Evolutionary conservation across 2,113 vertebrate species (phyloP).

Genomic region (Sebastes fasciatus): DNA sequence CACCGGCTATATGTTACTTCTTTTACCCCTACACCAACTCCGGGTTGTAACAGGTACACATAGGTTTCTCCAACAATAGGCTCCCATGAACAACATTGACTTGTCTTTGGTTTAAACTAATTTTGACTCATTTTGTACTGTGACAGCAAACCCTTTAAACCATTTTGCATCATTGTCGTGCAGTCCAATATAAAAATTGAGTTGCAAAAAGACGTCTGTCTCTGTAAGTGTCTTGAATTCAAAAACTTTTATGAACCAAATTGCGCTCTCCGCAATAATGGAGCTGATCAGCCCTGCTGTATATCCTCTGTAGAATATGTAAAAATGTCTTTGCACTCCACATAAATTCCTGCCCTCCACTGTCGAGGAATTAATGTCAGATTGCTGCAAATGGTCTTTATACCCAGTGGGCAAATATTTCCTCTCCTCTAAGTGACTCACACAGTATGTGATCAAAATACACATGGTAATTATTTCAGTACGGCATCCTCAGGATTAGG

Average conservation of each 20-base stretch:
- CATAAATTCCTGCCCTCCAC: background rate
- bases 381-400: slow-evolving; percentile 4
- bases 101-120: background rate
- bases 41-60: background rate
- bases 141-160: too few species aligned
- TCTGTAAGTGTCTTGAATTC: background rate
- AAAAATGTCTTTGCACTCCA: background rate
- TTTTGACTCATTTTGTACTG: background rate
- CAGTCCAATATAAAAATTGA: background rate
- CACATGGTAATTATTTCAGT: slow-evolving; percentile 44
- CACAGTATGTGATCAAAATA: slow-evolving; percentile 35
- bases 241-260: background rate
- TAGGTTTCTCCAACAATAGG: background rate
- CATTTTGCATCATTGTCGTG: background rate
- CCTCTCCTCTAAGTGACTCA: slow-evolving; percentile 34
- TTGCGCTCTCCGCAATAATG: background rate
- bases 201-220: background rate
- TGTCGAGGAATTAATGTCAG: slow-evolving; percentile 3
- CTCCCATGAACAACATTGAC: background rate
- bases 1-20: too few species aligned
- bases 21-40: too few species aligned
- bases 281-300: background rate
- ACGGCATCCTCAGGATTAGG: slow-evolving; percentile 38
- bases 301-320: background rate
- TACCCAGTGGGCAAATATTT: slow-evolving; percentile 12